Conservation (phyloP, 2,797 vertebrate genomes). For the Denticeps clupeoides region DNA sequence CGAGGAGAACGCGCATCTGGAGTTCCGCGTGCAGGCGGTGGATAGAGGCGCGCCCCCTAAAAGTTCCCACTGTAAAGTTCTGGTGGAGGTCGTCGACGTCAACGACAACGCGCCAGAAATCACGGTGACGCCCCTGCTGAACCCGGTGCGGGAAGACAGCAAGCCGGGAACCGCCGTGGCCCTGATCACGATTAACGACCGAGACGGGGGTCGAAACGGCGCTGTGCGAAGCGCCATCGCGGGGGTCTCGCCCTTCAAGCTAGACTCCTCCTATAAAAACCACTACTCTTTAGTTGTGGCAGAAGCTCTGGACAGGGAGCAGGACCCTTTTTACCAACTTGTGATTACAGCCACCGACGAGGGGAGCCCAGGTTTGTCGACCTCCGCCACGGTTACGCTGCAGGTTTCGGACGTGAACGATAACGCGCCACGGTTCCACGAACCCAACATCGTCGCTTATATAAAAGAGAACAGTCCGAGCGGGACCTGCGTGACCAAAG, state of each 20-base stretch:
- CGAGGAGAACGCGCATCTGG: conserved; percentile 60
- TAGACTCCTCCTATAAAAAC: conserved; percentile 62
- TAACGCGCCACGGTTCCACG: conserved; percentile 55
- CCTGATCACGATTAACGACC: conserved; percentile 61
- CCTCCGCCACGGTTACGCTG: conserved; percentile 50
- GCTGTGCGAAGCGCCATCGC: conserved; percentile 51
- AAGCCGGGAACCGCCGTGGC: conserved; percentile 59
- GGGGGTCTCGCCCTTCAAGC: conserved; percentile 45
- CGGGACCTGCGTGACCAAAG: conserved; percentile 49
- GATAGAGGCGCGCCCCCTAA: conserved; percentile 46
- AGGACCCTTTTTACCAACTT: conserved; percentile 47
- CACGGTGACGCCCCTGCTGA: conserved; percentile 61
- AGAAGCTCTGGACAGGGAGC: conserved; percentile 63
- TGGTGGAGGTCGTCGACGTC: conserved; percentile 49
- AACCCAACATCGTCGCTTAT: conserved; percentile 58
- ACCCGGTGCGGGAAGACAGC: conserved; percentile 53
- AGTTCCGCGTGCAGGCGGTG: conserved; percentile 62
- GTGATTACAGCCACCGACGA: conserved; percentile 50
- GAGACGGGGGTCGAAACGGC: conserved; percentile 63
- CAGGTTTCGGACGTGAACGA: conserved; percentile 61
- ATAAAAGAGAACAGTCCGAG: conserved; percentile 59
- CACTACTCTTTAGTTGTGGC: conserved; percentile 63
- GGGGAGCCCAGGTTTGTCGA: conserved; percentile 50
- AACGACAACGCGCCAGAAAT: conserved; percentile 66
- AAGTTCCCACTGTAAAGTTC: conserved; percentile 55